Evolutionary conservation across 2,113 vertebrate species (phyloP), one percentile per base, ranked within the genome.

Genomic region (Phylloscopus whistleri): DNA sequence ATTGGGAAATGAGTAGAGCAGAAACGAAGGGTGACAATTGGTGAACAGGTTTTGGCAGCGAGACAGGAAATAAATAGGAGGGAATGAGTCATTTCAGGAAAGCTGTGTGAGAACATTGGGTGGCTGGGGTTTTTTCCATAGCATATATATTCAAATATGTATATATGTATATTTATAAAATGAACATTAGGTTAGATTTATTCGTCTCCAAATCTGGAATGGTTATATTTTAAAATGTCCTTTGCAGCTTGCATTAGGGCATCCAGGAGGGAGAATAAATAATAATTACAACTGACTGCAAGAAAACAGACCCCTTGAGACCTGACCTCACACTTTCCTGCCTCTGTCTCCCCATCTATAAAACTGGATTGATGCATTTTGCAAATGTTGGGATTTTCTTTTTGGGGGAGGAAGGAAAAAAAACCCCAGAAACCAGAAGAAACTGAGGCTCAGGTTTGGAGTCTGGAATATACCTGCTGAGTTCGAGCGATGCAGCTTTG

Each of bases 11-110:
- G 22, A 94, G 74, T 59, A 39, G 86, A 88, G 63, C 75, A 80
- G 59, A 66, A 87, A 78, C 59, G 76, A 92, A 88, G 90, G 84
- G 72, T 91, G 93, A 95, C 92, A 96, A 91, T 43, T 70, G 83
- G 84, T 92, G 86, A 97, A 96, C 76, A 81, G 87, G 43, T 87
- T 94, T 95, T 97, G 95, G 94, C 95, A 91, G 81, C 2, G 0
- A 85, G 76, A 93, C 84, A 94, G 83, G 78, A 94, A 97, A 95
- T 90, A 83, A 94, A 95, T 86, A 84, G 90, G 81, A 91, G 30
- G 41, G 62, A 94, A 86, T 91, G 78, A 90, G 37, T 90, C 68
- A 87, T 81, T 87, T 94, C 76, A 87, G 56, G 74, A 72, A 89
- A 89, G 48, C 53, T 78, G 18, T 76, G 64, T 89, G 92, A 87